A percentile compares a stretch with the other conserved stretches of the same genome.
phyloP scores from a whole-genome alignment of 2,888 invertebrate species.

The Xanthostigma xanthostigma region DNA sequence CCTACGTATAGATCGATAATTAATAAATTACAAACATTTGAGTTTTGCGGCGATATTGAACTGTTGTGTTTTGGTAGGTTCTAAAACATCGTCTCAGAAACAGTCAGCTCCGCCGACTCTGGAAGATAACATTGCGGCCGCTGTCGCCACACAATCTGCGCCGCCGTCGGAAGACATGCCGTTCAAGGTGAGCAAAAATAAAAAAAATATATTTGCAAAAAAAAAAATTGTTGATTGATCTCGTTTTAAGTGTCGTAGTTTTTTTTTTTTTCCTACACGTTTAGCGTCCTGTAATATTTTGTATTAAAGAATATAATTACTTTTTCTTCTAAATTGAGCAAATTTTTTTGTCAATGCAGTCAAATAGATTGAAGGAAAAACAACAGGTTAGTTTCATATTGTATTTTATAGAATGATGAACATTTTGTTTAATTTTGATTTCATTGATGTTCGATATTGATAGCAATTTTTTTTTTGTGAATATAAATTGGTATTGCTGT shows the following conservation, averaged over 20 bases:
- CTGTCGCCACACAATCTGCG: slow-evolving; percentile 29
- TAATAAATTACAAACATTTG: background rate
- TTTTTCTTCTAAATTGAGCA: background rate
- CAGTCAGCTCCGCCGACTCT: slow-evolving; percentile 20
- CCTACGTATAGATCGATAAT: background rate
- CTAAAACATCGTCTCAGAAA: slow-evolving; percentile 10
- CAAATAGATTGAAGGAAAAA: slow-evolving; percentile 21
- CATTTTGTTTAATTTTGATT: too few species aligned
- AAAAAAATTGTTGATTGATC: background rate
- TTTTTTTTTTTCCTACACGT: slow-evolving; percentile 3
- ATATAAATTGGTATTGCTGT: too few species aligned
- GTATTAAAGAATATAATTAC: background rate
- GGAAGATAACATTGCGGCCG: slow-evolving; percentile 32
- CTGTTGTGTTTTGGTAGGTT: background rate
- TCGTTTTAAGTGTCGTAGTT: slow-evolving; percentile 1
- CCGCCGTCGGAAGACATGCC: slow-evolving; percentile 40
- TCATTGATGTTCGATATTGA: too few species aligned
- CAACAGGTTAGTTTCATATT: slow-evolving; percentile 16
- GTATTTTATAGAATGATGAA: too few species aligned
- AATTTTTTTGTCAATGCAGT: slow-evolving; percentile 15
- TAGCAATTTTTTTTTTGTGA: too few species aligned
- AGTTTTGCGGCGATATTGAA: too few species aligned
- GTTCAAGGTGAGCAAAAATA: slow-evolving; percentile 34
- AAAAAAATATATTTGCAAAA: background rate
- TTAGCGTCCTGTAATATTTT: background rate